Conservation (phyloP, 2,888 invertebrate genomes). For the Xanthorhoe spadicearia region DNA sequence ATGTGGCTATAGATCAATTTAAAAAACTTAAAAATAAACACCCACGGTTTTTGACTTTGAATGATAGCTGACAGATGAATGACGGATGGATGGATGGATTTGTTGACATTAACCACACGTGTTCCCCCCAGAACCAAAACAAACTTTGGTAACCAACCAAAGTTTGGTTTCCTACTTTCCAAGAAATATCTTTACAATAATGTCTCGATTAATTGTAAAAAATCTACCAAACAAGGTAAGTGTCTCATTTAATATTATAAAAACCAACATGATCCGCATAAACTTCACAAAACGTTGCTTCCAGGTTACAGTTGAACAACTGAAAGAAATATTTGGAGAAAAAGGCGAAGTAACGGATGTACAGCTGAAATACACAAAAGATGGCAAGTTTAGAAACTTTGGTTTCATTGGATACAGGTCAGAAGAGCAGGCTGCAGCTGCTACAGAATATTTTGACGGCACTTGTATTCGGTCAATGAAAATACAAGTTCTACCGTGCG, state of each 20-base stretch:
- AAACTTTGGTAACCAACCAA: background rate
- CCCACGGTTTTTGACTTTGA: too few species aligned
- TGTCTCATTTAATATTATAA: slow-evolving; percentile 37
- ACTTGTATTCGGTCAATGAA: slow-evolving; percentile 93
- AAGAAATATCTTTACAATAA: slow-evolving; percentile 54
- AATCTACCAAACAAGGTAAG: slow-evolving; percentile 94
- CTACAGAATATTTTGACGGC: slow-evolving; percentile 92
- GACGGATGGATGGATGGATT: background rate
- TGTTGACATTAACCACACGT: background rate
- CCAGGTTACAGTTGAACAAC: slow-evolving; percentile 91
- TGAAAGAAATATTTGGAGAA: slow-evolving; percentile 90
- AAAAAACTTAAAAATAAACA: too few species aligned
- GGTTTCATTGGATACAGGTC: slow-evolving; percentile 96
- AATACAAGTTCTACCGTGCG: slow-evolving; percentile 91
- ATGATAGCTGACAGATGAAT: background rate
- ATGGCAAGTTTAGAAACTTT: slow-evolving; percentile 96
- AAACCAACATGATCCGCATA: background rate
- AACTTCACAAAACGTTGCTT: slow-evolving; percentile 22
- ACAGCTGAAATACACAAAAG: slow-evolving; percentile 95
- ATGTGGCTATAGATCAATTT: too few species aligned
- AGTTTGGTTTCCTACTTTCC: slow-evolving; percentile 4
- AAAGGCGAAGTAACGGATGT: slow-evolving; percentile 96
- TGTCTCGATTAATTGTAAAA: slow-evolving; percentile 96
- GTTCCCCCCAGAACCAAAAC: background rate
- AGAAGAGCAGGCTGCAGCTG: slow-evolving; percentile 91